phyloP scores from a whole-genome alignment of 2,888 invertebrate species.

The Tethea ocularis region DNA sequence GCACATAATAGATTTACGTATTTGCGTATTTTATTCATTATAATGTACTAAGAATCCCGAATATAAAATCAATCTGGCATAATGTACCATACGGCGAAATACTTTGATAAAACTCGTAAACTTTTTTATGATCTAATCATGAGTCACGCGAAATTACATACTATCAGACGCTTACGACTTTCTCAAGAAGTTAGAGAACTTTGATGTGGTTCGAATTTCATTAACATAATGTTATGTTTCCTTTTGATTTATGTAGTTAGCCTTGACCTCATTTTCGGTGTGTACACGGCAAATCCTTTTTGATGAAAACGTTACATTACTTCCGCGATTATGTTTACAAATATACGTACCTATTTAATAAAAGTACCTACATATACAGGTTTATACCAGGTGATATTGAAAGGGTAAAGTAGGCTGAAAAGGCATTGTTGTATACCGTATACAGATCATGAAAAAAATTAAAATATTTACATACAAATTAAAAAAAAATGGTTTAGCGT shows the following conservation, averaged over 20 bases:
- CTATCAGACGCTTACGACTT: not conserved
- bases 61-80: not conserved
- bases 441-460: no score
- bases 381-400: no score
- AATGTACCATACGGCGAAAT: no score
- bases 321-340: not conserved
- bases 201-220: not conserved
- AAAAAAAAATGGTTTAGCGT: no score
- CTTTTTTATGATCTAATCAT: slow-evolving; percentile 1
- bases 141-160: not conserved
- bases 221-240: not conserved
- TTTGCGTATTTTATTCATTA: no score
- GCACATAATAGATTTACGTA: no score
- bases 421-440: no score
- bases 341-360: no score
- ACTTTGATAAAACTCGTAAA: not conserved
- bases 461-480: no score
- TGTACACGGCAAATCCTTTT: no score
- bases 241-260: not conserved
- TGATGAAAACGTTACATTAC: not conserved
- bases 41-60: not conserved
- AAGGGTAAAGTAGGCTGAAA: no score
- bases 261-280: not conserved
- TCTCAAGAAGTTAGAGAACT: not conserved
- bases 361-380: no score